Evolutionary conservation across 2,797 vertebrate genomes (phyloP).

Genomic region (Hyperoplus lanceolatus): DNA sequence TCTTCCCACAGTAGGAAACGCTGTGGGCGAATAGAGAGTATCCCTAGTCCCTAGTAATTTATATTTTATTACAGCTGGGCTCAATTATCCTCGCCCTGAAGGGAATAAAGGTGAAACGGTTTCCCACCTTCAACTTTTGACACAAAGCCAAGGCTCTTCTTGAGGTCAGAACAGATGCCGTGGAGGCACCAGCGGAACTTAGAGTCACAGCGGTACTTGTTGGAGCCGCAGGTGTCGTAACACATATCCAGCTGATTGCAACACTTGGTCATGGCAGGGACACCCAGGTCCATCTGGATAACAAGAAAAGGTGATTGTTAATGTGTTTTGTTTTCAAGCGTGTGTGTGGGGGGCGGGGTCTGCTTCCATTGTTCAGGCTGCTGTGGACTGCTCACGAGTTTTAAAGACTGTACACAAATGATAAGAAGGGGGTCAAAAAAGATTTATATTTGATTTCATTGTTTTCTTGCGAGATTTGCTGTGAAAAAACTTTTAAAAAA

Average conservation of each 20-base stretch:
- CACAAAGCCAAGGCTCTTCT: constrained; percentile 96
- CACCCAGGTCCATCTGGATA: constrained; percentile 91
- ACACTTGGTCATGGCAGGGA: constrained; percentile 97
- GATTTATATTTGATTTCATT: background rate
- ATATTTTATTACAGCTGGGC: background rate
- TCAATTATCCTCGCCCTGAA: background rate
- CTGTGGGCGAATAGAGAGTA: background rate
- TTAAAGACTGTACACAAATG: background rate
- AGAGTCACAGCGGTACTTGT: constrained; percentile 98
- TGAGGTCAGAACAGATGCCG: constrained; percentile 97
- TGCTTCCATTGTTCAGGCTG: background rate
- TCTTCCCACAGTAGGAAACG: background rate
- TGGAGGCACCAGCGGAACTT: constrained; percentile 99
- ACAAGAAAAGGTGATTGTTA: background rate
- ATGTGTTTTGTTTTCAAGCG: background rate
- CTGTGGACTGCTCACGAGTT: background rate
- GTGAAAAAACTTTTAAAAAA: background rate
- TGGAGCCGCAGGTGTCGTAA: constrained; percentile 97
- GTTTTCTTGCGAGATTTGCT: background rate
- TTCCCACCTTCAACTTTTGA: constrained; percentile 95
- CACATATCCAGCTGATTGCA: constrained; percentile 96
- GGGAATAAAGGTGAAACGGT: constrained; percentile 25
- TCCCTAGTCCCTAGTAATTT: background rate
- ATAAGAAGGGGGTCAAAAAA: background rate
- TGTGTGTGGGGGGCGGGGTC: background rate